A percentile compares a stretch with the other conserved stretches of the same genome.
Conservation (phyloP, 2,113 vertebrate species). For the Cyanocitta stelleri region DNA sequence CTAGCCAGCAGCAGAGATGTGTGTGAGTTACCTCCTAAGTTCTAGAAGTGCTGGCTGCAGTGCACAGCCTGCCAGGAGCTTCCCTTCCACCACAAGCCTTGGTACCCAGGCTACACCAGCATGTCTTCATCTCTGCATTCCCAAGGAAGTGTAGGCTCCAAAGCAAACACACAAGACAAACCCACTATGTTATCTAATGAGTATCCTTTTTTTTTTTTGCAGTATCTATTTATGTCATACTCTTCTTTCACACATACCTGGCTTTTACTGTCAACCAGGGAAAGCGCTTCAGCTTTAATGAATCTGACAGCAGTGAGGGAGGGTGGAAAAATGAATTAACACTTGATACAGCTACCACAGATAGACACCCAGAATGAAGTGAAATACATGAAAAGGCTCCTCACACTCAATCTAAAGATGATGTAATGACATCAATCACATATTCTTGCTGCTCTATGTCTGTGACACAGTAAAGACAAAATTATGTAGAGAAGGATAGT, state of each 20-base stretch:
- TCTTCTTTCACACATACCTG: neutral
- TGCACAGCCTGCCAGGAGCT: neutral
- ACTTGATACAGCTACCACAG: neutral
- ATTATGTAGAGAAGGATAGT: neutral
- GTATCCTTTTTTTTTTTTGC: neutral
- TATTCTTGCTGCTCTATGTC: neutral
- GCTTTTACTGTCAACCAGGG: neutral
- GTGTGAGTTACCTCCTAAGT: neutral
- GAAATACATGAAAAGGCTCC: neutral
- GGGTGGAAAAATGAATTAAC: neutral
- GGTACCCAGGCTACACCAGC: neutral
- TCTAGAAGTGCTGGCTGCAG: neutral
- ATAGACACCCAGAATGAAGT: neutral
- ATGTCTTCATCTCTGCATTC: neutral
- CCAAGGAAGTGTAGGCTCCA: neutral
- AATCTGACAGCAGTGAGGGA: neutral
- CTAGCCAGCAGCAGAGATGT: neutral
- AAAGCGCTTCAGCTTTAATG: neutral
- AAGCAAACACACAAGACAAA: neutral
- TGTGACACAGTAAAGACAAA: neutral
- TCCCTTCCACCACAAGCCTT: neutral
- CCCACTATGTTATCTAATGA: neutral
- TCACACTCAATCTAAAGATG: neutral
- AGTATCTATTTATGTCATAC: neutral
- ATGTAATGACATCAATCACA: neutral